Percentiles rank a stretch among this genome's conserved stretches.
Evolutionary conservation across 1,140 invertebrate genomes (phyloP).

Genomic region (Idris sp.): DNA sequence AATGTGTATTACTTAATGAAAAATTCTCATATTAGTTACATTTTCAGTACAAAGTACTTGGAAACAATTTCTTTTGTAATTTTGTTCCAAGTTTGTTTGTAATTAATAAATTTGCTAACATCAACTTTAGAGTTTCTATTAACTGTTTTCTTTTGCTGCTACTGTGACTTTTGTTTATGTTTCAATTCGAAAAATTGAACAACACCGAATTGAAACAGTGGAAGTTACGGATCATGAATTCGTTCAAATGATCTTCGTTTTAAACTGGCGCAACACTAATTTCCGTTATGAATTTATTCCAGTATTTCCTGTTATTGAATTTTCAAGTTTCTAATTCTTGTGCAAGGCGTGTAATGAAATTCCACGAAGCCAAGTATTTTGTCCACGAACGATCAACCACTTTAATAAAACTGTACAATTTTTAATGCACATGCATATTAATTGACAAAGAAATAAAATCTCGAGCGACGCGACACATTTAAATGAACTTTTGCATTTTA

Average conservation of each 20-base stretch:
- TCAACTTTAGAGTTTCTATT: too few relatives aligned
- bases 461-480: slow-evolving; percentile 10
- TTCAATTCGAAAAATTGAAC: not conserved
- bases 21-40: too few relatives aligned
- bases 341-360: slow-evolving; percentile 40
- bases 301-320: slow-evolving; percentile 52
- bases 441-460: slow-evolving; percentile 36
- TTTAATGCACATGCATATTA: slow-evolving; percentile 22
- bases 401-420: slow-evolving; percentile 31
- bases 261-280: slow-evolving; percentile 38
- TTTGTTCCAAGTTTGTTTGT: too few relatives aligned
- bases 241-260: slow-evolving; percentile 25
- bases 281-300: slow-evolving; percentile 56
- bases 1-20: too few relatives aligned
- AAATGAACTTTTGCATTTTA: slow-evolving; percentile 12
- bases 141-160: too few relatives aligned
- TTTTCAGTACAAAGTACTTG: too few relatives aligned
- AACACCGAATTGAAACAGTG: slow-evolving; percentile 13
- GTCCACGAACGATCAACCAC: slow-evolving; percentile 27
- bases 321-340: slow-evolving; percentile 55
- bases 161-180: too few relatives aligned
- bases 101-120: too few relatives aligned
- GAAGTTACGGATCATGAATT: slow-evolving; percentile 35
- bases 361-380: slow-evolving; percentile 30
- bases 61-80: too few relatives aligned